A percentile compares a stretch with the other conserved stretches of the same genome.
phyloP scores from a whole-genome alignment of 2,797 vertebrate species.

The Amblyopsis hoosieri region DNA sequence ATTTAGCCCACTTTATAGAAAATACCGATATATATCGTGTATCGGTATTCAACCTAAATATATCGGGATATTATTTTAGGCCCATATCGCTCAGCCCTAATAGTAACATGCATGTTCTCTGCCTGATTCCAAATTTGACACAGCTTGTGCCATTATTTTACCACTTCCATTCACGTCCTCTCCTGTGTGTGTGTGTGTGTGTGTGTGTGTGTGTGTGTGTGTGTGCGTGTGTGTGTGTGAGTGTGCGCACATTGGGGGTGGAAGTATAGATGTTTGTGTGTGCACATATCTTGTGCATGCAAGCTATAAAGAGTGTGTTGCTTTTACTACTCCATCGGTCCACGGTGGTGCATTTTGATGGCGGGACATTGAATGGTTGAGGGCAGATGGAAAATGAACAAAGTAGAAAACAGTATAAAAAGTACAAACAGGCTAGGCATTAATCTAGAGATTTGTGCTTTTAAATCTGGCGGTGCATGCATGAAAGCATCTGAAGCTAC shows the following conservation, averaged over 20 bases:
- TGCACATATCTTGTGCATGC: neutral
- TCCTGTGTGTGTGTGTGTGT: neutral
- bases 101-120: too few relatives aligned
- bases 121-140: too few relatives aligned
- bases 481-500: constrained; percentile 46
- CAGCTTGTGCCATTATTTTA: too few relatives aligned
- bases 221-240: neutral
- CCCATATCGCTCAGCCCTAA: too few relatives aligned
- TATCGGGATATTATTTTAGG: too few relatives aligned
- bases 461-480: constrained; percentile 44
- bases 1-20: too few relatives aligned
- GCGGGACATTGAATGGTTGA: constrained; percentile 3
- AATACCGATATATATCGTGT: too few relatives aligned
- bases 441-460: constrained; percentile 58
- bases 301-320: constrained; percentile 28
- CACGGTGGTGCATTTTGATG: constrained; percentile 24
- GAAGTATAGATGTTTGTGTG: neutral
- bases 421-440: constrained; percentile 43
- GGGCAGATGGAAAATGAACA: constrained; percentile 31
- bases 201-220: neutral
- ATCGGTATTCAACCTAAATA: too few relatives aligned
- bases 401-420: constrained; percentile 4
- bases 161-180: too few relatives aligned
- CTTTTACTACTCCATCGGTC: constrained; percentile 48
- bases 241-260: too few relatives aligned